Percentiles rank a stretch among this genome's conserved stretches.
These are phyloP conservation scores for Aproaerema taeniolella DNA, from an alignment of 2,888 invertebrate genomes.

Conservation along the genomic window DNA sequence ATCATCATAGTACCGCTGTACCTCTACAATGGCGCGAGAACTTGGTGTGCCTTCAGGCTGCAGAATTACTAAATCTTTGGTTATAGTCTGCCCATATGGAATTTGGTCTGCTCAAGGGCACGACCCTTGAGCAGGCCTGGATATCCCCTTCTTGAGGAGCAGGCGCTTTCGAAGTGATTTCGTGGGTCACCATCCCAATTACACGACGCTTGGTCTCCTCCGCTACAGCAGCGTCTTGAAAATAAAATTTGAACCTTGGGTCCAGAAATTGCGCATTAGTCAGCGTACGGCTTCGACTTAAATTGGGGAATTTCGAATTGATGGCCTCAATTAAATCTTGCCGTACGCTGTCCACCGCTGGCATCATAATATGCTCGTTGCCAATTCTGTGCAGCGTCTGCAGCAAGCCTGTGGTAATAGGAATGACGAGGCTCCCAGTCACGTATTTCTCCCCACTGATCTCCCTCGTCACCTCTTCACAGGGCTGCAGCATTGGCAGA, in stretches of 20 bases:
- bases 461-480: slow-evolving; percentile 20
- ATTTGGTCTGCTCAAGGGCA: too few relatives aligned
- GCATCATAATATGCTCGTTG: not conserved
- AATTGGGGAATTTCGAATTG: not conserved
- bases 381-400: not conserved
- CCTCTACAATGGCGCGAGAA: too few relatives aligned
- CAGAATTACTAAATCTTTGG: too few relatives aligned
- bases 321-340: not conserved
- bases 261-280: not conserved
- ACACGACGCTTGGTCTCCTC: too few relatives aligned
- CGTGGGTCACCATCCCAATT: too few relatives aligned
- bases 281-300: not conserved
- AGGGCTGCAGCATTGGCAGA: slow-evolving; percentile 24
- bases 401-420: not conserved
- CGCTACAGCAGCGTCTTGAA: too few relatives aligned
- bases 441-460: slow-evolving; percentile 6
- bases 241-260: not conserved
- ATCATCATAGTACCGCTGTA: too few relatives aligned
- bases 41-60: too few relatives aligned
- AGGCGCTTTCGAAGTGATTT: too few relatives aligned
- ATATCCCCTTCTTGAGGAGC: too few relatives aligned
- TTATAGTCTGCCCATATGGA: too few relatives aligned
- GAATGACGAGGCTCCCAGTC: slow-evolving; percentile 2
- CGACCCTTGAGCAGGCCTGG: too few relatives aligned
- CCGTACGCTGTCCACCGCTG: not conserved